These are phyloP conservation scores for Parasteatoda lunata DNA, from an alignment of 2,888 invertebrate species.

Conservation along the genomic window DNA sequence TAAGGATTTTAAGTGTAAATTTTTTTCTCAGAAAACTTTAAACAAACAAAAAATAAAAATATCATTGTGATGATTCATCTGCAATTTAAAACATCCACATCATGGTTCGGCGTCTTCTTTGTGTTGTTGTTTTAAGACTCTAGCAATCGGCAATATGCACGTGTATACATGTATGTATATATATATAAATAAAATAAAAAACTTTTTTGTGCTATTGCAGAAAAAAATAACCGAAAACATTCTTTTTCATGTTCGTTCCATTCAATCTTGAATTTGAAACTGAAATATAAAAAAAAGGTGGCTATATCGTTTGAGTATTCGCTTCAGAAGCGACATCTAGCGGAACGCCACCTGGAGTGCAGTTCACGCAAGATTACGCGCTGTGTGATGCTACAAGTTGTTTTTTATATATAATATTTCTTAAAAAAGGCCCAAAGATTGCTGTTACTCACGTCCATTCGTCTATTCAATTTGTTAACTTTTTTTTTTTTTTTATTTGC, in stretches of 20 bases:
- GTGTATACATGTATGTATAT: conserved; percentile 60
- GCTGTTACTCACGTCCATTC: conserved; percentile 66
- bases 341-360: conserved; percentile 49
- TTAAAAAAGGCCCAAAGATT: conserved; percentile 67
- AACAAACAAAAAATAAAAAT: conserved; percentile 19
- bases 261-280: conserved; percentile 20
- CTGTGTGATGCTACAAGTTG: conserved; percentile 62
- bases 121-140: conserved; percentile 50
- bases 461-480: conserved; percentile 32
- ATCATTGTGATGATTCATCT: conserved; percentile 66
- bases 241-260: conserved; percentile 49
- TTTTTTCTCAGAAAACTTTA: conserved; percentile 40
- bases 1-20: conserved; percentile 66
- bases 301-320: conserved; percentile 5
- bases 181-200: conserved; percentile 26
- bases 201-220: conserved; percentile 18
- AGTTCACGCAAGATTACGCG: conserved; percentile 18
- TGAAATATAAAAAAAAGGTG: conserved; percentile 19
- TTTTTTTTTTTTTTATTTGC: conserved; percentile 51
- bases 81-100: conserved; percentile 34
- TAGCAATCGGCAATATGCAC: conserved; percentile 59
- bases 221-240: background rate
- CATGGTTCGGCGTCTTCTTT: conserved; percentile 45
- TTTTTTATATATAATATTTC: conserved; percentile 64
- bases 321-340: conserved; percentile 28